Percentiles rank a stretch among this genome's conserved stretches.
phyloP scores from a whole-genome alignment of 2,888 invertebrate genomes.

The Leptinotarsa rubiginosa region DNA sequence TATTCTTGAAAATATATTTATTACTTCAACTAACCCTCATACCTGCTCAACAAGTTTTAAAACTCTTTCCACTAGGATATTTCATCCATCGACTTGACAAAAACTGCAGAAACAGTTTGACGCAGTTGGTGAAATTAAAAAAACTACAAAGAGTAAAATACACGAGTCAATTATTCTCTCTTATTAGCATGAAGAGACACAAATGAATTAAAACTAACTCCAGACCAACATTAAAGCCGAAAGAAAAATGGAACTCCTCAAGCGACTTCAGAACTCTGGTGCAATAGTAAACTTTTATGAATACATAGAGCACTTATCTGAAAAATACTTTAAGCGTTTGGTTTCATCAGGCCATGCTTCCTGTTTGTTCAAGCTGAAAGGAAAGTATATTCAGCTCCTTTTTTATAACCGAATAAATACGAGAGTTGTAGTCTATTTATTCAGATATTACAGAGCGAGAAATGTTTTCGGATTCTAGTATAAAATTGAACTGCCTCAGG shows the following conservation, averaged over 20 bases:
- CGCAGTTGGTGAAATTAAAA: not conserved
- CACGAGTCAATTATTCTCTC: not conserved
- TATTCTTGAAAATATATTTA: too few species aligned
- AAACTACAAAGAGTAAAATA: not conserved
- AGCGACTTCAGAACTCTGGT: not conserved
- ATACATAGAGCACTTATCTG: conserved; percentile 9
- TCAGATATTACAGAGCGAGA: not conserved
- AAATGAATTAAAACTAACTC: not conserved
- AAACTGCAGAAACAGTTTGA: not conserved
- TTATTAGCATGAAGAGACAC: not conserved
- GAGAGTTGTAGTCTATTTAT: not conserved
- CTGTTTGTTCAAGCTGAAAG: not conserved
- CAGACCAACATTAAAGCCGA: not conserved
- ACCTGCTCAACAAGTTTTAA: too few species aligned
- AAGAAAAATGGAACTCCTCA: not conserved
- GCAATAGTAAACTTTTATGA: conserved; percentile 10
- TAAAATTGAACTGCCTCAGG: not conserved
- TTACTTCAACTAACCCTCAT: too few species aligned
- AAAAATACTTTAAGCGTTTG: conserved; percentile 7
- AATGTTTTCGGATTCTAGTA: not conserved
- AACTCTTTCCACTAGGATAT: too few species aligned
- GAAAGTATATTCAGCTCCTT: not conserved
- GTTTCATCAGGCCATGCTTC: conserved; percentile 4
- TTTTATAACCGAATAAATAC: conserved; percentile 3
- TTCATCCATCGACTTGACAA: not conserved